Percentiles rank a stretch among this genome's conserved stretches.
These are phyloP conservation scores for Pangasius macronema DNA, from an alignment of 2,797 vertebrate genomes.

Conservation along the genomic window DNA sequence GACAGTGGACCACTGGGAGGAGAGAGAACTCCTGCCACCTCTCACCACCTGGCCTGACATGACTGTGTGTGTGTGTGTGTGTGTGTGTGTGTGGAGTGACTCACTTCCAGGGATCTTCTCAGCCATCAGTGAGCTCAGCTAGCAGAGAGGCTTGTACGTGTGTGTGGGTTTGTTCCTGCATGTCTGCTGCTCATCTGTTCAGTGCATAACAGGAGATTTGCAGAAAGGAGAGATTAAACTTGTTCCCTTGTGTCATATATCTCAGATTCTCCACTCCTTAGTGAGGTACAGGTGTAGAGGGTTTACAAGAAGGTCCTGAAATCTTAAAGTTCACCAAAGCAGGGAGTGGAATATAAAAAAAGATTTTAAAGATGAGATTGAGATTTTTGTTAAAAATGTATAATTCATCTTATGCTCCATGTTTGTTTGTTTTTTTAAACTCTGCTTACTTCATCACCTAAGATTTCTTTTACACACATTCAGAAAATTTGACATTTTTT, in stretches of 20 bases:
- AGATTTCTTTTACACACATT: neutral
- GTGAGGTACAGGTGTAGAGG: slow-evolving; percentile 12
- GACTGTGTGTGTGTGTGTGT: neutral
- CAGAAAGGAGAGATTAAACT: slow-evolving; percentile 19
- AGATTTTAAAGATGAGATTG: neutral
- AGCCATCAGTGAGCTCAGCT: neutral
- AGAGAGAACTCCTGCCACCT: slow-evolving; percentile 35
- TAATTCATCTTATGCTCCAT: neutral
- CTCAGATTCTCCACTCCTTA: neutral
- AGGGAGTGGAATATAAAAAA: neutral
- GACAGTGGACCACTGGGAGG: slow-evolving; percentile 22
- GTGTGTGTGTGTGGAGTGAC: neutral
- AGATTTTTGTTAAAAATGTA: neutral
- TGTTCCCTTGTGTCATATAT: slow-evolving; percentile 12
- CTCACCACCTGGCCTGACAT: slow-evolving; percentile 24
- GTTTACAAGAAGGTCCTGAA: neutral
- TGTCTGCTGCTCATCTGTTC: slow-evolving; percentile 17
- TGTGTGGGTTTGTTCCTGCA: neutral
- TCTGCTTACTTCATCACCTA: neutral
- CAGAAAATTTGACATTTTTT: neutral
- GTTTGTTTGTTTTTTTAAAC: neutral
- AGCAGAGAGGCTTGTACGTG: neutral
- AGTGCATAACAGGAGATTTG: slow-evolving; percentile 13
- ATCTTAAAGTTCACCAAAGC: neutral
- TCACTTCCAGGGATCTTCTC: neutral